Evolutionary conservation across 1,140 invertebrate genomes (phyloP).

Genomic region (Heliconius hewitsoni): DNA sequence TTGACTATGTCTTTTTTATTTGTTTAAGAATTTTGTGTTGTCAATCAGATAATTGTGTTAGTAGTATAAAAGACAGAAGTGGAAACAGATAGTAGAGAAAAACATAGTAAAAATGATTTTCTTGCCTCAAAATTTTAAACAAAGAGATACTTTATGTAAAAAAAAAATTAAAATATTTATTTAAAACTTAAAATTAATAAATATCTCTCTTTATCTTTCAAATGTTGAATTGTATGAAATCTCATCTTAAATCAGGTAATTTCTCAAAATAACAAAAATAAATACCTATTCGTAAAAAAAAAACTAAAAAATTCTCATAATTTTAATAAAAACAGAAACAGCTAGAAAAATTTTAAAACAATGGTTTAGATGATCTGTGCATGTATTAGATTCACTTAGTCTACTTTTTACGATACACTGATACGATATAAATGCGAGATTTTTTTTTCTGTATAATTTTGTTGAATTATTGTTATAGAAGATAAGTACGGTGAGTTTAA

Average conservation of each 20-base stretch:
- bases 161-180: too few relatives aligned
- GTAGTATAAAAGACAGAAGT: too few relatives aligned
- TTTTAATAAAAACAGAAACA: neutral
- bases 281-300: neutral
- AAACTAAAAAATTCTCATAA: neutral
- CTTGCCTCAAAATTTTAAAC: too few relatives aligned
- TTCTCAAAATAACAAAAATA: neutral
- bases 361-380: neutral
- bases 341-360: neutral
- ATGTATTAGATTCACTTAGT: neutral
- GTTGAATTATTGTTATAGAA: constrained; percentile 1
- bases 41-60: too few relatives aligned
- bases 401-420: constrained; percentile 4
- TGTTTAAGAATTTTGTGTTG: neutral
- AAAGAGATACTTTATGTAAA: too few relatives aligned
- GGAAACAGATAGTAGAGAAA: too few relatives aligned
- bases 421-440: neutral
- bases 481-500: neutral
- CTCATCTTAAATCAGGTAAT: too few relatives aligned
- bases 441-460: neutral
- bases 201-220: too few relatives aligned
- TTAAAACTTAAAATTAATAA: too few relatives aligned
- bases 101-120: too few relatives aligned
- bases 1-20: neutral
- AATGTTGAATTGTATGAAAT: too few relatives aligned